Percentiles rank a stretch among this genome's conserved stretches.
These are phyloP conservation scores for Abrostola triplasia DNA, from an alignment of 2,888 invertebrate genomes.

Conservation along the genomic window DNA sequence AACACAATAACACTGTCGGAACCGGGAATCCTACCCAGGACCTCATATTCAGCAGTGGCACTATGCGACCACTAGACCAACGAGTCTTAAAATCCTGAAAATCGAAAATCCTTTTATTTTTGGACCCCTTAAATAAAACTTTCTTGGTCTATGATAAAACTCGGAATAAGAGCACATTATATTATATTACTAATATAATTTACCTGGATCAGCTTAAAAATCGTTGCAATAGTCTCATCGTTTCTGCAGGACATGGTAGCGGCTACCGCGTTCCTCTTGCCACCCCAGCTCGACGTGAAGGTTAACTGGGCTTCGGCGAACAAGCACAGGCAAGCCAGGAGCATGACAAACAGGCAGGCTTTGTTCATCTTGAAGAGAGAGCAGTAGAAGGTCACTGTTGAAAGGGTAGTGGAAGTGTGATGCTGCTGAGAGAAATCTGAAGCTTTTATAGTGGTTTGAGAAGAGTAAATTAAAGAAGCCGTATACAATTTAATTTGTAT, in stretches of 20 bases:
- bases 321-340: conserved; percentile 70
- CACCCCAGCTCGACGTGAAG: conserved; percentile 88
- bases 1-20: too few relatives aligned
- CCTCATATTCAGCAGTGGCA: too few relatives aligned
- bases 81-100: too few relatives aligned
- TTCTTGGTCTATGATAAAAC: too few relatives aligned
- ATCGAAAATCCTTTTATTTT: too few relatives aligned
- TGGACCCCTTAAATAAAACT: too few relatives aligned
- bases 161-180: too few relatives aligned
- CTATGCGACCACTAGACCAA: too few relatives aligned
- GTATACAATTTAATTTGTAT: conserved; percentile 38
- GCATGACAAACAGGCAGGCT: conserved; percentile 61
- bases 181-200: not conserved
- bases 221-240: conserved; percentile 74
- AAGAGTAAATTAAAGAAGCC: conserved; percentile 64
- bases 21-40: too few relatives aligned
- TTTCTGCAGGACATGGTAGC: conserved; percentile 72
- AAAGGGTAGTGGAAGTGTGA: conserved; percentile 42
- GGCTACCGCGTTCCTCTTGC: conserved; percentile 71
- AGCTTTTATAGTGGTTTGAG: conserved; percentile 36
- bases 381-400: conserved; percentile 11
- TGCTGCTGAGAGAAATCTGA: conserved; percentile 18
- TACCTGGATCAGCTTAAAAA: conserved; percentile 81
- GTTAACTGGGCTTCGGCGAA: conserved; percentile 84
- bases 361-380: conserved; percentile 66